Conservation (phyloP, 2,797 vertebrate genomes). For the Hippopotamyrus pictus region DNA sequence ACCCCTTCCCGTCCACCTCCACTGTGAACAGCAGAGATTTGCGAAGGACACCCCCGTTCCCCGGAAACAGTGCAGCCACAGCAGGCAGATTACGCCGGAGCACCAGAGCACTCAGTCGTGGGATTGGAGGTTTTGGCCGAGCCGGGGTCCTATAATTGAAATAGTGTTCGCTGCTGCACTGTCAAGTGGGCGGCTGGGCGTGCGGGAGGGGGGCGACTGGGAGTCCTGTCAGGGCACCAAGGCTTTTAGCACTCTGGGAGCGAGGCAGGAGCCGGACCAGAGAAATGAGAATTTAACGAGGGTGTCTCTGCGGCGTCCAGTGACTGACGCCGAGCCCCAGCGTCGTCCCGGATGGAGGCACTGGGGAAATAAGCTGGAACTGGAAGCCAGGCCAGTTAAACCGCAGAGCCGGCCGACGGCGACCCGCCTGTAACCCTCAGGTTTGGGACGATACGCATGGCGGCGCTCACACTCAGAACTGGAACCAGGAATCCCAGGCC, state of each 20-base stretch:
- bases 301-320: background rate
- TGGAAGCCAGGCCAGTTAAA: background rate
- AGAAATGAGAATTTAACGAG: slow-evolving; percentile 12
- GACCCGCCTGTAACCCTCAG: background rate
- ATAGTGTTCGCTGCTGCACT: background rate
- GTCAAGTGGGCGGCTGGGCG: background rate
- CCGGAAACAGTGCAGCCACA: background rate
- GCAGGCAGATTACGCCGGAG: background rate
- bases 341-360: background rate
- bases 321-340: background rate
- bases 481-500: background rate
- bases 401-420: background rate
- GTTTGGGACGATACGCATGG: background rate
- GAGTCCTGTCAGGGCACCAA: background rate
- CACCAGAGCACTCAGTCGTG: background rate
- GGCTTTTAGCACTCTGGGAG: slow-evolving; percentile 2
- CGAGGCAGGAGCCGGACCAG: background rate
- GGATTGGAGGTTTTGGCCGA: background rate
- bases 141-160: background rate
- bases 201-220: background rate
- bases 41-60: background rate
- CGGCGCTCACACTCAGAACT: background rate
- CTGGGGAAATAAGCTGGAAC: background rate
- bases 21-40: background rate
- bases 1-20: background rate